Base-by-base conservation (phyloP, 2,797 vertebrate genomes). In the Anisognathus igniventris region DNA sequence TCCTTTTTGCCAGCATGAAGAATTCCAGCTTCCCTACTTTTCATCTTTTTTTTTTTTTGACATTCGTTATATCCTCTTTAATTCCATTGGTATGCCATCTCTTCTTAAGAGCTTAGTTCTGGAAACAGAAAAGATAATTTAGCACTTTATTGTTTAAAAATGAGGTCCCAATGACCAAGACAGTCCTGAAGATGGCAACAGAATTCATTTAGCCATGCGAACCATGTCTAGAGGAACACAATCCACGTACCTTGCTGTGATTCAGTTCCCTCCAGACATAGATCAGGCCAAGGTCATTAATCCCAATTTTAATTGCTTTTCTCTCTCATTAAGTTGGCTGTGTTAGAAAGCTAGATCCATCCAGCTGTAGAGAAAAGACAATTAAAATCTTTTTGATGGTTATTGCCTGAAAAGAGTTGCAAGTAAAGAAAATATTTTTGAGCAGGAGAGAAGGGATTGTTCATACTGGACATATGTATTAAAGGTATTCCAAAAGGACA, bases 231-330 rank as follows among this genome's bases (percentile, higher is more conserved):
- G 28, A 85, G 31, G 31, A 83, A 33, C 12, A 80, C 66, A 83
- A 33, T 66, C 54, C 33, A 62, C 0, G 1, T 57, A 67, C 28
- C 27, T 89, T 90, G 33, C 54, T 83, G 42, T 72, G 68, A 58
- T 83, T 80, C 72, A 72, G 10, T 78, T 95, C 82, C 70, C 65
- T 88, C 35, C 62, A 92, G 88, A 72, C 47, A 45, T 20, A 77
- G 78, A 83, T 89, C 58, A 93, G 50, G 39, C 57, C 48, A 77
- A 93, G 77, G 78, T 65, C 82, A 84, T 96, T 94, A 94, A 93
- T 96, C 89, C 58, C 8, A 62, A 35, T 91, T 92, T 93, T 92
- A 96, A 96, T 95, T 95, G 92, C 93, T 92, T 94, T 96, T 95
- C 89, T 86, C 53, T 90, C 74, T 86, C 94, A 93, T 94, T 95